These are phyloP conservation scores for Leptodactylus fallax DNA, from an alignment of 2,797 vertebrate genomes.

Conservation along the genomic window DNA sequence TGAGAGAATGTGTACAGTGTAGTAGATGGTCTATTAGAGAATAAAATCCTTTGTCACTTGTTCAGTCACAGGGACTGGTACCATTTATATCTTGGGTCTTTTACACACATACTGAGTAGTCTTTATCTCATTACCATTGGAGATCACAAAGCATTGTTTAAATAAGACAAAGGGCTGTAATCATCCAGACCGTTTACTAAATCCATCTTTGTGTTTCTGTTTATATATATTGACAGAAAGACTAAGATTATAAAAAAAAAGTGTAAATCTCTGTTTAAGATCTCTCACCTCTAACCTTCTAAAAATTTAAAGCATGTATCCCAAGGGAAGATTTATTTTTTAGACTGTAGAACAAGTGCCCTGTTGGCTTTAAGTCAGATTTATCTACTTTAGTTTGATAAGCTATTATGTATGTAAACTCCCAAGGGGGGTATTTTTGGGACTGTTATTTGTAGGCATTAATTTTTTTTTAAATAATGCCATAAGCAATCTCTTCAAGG, in stretches of 20 bases:
- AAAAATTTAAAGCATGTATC: background rate
- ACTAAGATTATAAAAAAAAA: background rate
- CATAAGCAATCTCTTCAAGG: background rate
- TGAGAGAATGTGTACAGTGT: background rate
- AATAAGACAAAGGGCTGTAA: background rate
- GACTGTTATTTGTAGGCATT: background rate
- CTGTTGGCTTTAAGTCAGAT: background rate
- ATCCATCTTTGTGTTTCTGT: background rate
- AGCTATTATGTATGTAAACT: background rate
- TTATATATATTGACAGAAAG: background rate
- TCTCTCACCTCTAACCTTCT: background rate
- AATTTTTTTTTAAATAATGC: too few relatives aligned
- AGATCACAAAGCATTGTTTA: slow-evolving; percentile 10
- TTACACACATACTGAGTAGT: slow-evolving; percentile 7
- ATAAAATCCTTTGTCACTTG: slow-evolving; percentile 16
- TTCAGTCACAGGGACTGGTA: slow-evolving; percentile 18
- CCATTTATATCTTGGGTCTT: slow-evolving; percentile 1
- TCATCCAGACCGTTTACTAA: slow-evolving; percentile 5
- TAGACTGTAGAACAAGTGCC: background rate
- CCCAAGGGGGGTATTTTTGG: background rate
- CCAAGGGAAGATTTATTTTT: too few relatives aligned
- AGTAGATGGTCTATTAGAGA: background rate
- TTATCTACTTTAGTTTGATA: background rate
- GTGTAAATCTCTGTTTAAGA: background rate
- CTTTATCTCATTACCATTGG: slow-evolving; percentile 1